These are phyloP conservation scores for Rhombomys opimus DNA, from an alignment of 2,113 vertebrate genomes.

Conservation along the genomic window DNA sequence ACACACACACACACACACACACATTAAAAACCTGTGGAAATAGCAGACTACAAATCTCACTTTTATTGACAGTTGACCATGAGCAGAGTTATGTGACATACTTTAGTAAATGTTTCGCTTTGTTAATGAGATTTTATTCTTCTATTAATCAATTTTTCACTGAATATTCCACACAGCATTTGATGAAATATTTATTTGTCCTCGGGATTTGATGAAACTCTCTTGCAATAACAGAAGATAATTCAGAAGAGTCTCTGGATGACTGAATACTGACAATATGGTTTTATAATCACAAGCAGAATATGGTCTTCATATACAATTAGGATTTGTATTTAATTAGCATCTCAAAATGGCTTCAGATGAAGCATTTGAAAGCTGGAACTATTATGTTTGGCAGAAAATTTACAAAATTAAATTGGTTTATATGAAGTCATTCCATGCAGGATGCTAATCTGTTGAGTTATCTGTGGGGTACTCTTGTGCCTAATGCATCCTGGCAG, in stretches of 20 bases:
- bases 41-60: not conserved
- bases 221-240: not conserved
- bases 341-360: constrained; percentile 29
- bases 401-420: constrained; percentile 23
- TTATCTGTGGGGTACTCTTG: not conserved
- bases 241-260: constrained; percentile 14
- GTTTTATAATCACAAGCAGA: constrained; percentile 59
- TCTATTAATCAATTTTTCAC: not conserved
- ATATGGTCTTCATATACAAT: constrained; percentile 51
- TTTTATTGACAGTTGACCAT: not conserved
- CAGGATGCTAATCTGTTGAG: constrained; percentile 19
- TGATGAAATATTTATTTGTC: not conserved
- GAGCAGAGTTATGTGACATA: not conserved
- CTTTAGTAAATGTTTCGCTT: not conserved
- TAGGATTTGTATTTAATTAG: constrained; percentile 64
- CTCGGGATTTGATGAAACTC: constrained; percentile 18
- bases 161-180: not conserved
- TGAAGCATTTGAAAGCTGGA: constrained; percentile 54
- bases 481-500: constrained; percentile 32
- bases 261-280: constrained; percentile 22
- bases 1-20: not conserved
- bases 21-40: not conserved
- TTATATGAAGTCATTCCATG: constrained; percentile 6
- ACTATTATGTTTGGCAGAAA: constrained; percentile 33
- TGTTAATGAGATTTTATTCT: not conserved